These are phyloP conservation scores for Bergia puertoricense DNA, from an alignment of 92 coral and sea anemone genomes.

Conservation along the genomic window DNA sequence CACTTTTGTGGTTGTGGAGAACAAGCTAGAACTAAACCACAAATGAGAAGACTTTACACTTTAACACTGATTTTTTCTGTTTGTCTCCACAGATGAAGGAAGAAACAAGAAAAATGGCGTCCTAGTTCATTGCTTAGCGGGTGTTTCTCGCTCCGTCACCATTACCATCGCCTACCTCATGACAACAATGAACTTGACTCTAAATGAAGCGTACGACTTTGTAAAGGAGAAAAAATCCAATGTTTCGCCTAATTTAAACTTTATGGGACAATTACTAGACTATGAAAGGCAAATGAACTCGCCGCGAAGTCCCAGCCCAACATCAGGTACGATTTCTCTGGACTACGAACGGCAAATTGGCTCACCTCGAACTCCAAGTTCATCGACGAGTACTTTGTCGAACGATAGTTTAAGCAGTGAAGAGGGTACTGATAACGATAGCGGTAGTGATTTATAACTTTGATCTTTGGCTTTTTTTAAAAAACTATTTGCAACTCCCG, in stretches of 20 bases:
- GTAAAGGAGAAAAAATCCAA: slow-evolving; percentile 96
- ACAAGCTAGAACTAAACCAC: slow-evolving; percentile 12
- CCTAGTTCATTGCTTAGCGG: slow-evolving; percentile 92
- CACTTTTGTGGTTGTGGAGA: not conserved
- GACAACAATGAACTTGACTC: slow-evolving; percentile 69
- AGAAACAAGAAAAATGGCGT: slow-evolving; percentile 82
- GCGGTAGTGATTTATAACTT: slow-evolving; percentile 33
- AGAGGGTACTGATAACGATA: slow-evolving; percentile 49
- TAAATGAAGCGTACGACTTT: slow-evolving; percentile 97
- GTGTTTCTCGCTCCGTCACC: slow-evolving; percentile 95
- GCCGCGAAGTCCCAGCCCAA: slow-evolving; percentile 78
- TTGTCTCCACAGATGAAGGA: slow-evolving; percentile 81
- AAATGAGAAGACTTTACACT: not conserved
- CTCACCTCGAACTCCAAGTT: slow-evolving; percentile 57
- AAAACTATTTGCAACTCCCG: not conserved
- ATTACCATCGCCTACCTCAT: slow-evolving; percentile 96
- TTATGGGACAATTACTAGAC: slow-evolving; percentile 98
- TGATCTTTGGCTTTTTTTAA: not conserved
- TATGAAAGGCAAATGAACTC: slow-evolving; percentile 83
- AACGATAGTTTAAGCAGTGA: slow-evolving; percentile 83
- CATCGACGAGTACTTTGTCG: slow-evolving; percentile 88
- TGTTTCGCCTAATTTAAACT: slow-evolving; percentile 94
- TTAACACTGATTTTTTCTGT: slow-evolving; percentile 23
- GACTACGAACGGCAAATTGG: slow-evolving; percentile 68
- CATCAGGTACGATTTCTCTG: slow-evolving; percentile 75